Conservation (phyloP, 2,888 invertebrate species). For the Diploptera punctata region DNA sequence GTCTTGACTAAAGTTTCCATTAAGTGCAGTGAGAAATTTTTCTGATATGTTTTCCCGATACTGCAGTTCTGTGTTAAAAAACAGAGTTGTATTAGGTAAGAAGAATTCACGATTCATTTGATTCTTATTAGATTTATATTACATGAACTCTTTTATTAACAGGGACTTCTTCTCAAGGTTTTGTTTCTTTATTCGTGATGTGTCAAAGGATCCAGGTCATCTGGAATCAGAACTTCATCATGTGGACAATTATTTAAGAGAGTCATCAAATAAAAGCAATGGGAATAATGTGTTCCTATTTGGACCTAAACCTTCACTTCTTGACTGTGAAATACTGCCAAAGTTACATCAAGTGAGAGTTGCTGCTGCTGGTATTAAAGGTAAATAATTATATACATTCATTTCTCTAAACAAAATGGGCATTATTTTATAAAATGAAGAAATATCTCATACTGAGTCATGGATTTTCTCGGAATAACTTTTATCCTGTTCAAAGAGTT, state of each 20-base stretch:
- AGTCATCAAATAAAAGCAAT: background rate
- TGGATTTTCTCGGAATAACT: too few relatives aligned
- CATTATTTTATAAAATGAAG: too few relatives aligned
- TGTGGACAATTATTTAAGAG: conserved; percentile 36
- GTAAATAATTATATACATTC: conserved; percentile 22
- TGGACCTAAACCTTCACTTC: conserved; percentile 41
- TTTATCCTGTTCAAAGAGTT: too few relatives aligned
- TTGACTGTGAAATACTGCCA: conserved; percentile 46
- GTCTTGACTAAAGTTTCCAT: too few relatives aligned
- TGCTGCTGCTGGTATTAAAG: conserved; percentile 44
- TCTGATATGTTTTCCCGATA: too few relatives aligned
- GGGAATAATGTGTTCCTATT: conserved; percentile 40
- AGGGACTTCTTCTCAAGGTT: conserved; percentile 46
- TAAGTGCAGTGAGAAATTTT: too few relatives aligned
- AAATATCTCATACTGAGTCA: too few relatives aligned
- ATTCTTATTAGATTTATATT: too few relatives aligned
- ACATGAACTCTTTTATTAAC: conserved; percentile 31
- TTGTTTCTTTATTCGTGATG: conserved; percentile 45
- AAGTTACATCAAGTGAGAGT: conserved; percentile 47
- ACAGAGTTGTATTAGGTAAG: too few relatives aligned
- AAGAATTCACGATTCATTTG: too few relatives aligned
- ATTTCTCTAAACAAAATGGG: too few relatives aligned
- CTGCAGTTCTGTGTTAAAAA: too few relatives aligned
- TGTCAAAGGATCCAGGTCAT: conserved; percentile 44
- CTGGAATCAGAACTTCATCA: conserved; percentile 43